These are phyloP conservation scores for Zosterops japonicus DNA, from an alignment of 2,113 vertebrate genomes.

Conservation along the genomic window DNA sequence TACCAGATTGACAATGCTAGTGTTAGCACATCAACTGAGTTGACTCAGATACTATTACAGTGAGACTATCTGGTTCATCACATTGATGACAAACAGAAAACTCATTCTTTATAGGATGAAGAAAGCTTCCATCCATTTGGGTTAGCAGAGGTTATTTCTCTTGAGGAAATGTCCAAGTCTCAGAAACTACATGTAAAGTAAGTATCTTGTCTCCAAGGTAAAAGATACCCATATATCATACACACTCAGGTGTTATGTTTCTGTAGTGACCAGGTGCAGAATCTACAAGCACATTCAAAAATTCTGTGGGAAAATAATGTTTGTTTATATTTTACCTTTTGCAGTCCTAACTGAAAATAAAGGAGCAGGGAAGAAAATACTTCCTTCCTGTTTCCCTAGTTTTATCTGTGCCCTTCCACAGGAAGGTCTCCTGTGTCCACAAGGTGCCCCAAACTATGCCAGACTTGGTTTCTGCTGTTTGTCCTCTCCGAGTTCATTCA, in stretches of 20 bases:
- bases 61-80: not conserved
- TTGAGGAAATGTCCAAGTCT: not conserved
- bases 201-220: not conserved
- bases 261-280: not conserved
- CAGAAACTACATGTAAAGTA: not conserved
- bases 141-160: not conserved
- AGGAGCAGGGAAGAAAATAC: not conserved
- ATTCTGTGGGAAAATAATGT: not conserved
- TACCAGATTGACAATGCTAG: not conserved
- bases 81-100: not conserved
- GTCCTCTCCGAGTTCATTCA: slow-evolving; percentile 14
- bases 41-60: not conserved
- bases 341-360: not conserved
- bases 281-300: not conserved
- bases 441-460: not conserved
- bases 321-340: not conserved
- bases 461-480: not conserved
- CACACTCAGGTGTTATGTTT: not conserved
- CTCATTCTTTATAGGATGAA: not conserved
- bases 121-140: not conserved
- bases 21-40: not conserved
- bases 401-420: not conserved
- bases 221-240: not conserved
- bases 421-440: not conserved
- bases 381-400: not conserved